Percentiles rank a stretch among this genome's conserved stretches.
phyloP scores from a whole-genome alignment of 92 coral and sea anemone genomes.

The Chrysogorgia sp. region DNA sequence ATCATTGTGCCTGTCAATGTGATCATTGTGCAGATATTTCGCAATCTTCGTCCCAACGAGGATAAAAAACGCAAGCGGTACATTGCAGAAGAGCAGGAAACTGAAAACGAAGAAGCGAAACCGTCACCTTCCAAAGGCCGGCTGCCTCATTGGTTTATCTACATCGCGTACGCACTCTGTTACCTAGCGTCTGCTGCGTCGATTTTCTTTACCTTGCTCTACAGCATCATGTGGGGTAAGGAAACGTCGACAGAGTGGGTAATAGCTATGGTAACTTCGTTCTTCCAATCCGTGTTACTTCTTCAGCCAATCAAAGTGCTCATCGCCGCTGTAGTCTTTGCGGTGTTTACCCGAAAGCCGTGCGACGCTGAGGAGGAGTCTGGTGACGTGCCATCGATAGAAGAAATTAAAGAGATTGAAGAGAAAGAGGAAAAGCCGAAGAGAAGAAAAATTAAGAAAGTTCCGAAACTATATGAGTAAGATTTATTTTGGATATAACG shows the following conservation, averaged over 20 bases:
- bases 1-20: slow-evolving; percentile 90
- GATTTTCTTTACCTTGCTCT: slow-evolving; percentile 66
- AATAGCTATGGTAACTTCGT: slow-evolving; percentile 79
- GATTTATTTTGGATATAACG: too few species aligned
- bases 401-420: neutral
- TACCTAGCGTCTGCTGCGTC: slow-evolving; percentile 52
- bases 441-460: neutral
- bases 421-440: too few species aligned
- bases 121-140: slow-evolving; percentile 40
- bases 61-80: slow-evolving; percentile 17
- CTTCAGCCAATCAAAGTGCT: slow-evolving; percentile 92
- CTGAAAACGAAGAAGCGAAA: slow-evolving; percentile 37
- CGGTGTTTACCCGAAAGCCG: slow-evolving; percentile 79
- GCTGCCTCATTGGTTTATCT: slow-evolving; percentile 66
- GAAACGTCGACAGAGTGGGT: slow-evolving; percentile 89
- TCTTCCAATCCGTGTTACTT: slow-evolving; percentile 81
- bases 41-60: slow-evolving; percentile 75
- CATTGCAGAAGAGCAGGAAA: slow-evolving; percentile 34
- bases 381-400: neutral
- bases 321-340: slow-evolving; percentile 73
- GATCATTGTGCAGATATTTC: slow-evolving; percentile 82
- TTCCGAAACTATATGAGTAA: neutral
- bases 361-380: slow-evolving; percentile 60
- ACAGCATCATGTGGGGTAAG: slow-evolving; percentile 84
- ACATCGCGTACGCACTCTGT: slow-evolving; percentile 63